Evolutionary conservation across 2,113 vertebrate genomes (phyloP).

Genomic region (Hemiprocne comata): DNA sequence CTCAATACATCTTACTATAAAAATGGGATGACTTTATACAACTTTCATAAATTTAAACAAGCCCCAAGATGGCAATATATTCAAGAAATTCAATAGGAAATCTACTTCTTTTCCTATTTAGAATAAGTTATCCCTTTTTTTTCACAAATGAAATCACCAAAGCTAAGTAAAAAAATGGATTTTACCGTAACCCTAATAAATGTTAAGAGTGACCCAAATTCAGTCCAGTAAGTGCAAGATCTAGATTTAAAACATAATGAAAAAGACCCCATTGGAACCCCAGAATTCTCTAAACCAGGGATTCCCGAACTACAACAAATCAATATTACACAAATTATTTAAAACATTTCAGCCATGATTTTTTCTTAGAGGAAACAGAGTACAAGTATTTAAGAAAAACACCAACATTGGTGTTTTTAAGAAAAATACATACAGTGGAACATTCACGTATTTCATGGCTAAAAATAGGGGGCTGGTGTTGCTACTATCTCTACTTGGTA

Average conservation of each 20-base stretch:
- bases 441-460: not conserved
- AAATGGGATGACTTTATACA: not conserved
- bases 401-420: not conserved
- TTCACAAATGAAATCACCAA: not conserved
- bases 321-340: not conserved
- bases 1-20: not conserved
- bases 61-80: not conserved
- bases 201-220: not conserved
- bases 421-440: not conserved
- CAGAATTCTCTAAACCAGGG: not conserved
- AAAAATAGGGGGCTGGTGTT: not conserved
- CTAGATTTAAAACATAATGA: not conserved
- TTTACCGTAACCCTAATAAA: not conserved
- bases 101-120: not conserved
- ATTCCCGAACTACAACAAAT: not conserved
- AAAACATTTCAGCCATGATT: not conserved
- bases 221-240: not conserved
- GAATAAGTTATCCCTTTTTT: not conserved
- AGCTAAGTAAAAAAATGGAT: not conserved
- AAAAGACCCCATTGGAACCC: not conserved
- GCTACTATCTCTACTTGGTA: not conserved
- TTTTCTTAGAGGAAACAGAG: not conserved
- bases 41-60: not conserved
- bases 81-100: not conserved
- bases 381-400: not conserved